These are phyloP conservation scores for Cynopterus sphinx DNA, from an alignment of 2,797 vertebrate genomes.

Conservation along the genomic window DNA sequence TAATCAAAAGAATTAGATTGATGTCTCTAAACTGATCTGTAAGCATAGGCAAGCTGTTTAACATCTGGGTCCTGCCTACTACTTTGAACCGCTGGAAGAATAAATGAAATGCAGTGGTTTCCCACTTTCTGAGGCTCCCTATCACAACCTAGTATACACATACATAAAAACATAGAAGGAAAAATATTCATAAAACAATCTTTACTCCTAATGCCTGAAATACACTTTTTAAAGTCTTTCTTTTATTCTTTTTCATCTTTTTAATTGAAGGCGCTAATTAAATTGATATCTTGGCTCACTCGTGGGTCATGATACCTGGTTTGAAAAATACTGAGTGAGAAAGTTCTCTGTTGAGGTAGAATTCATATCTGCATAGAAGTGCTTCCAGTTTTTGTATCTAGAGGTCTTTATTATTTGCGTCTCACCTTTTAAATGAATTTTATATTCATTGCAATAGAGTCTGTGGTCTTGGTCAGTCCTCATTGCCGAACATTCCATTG, in stretches of 20 bases:
- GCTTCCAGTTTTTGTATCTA: not conserved
- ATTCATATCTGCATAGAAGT: not conserved
- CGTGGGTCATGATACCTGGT: not conserved
- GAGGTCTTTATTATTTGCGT: not conserved
- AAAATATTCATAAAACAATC: not conserved
- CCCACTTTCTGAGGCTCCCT: not conserved
- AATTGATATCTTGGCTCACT: not conserved
- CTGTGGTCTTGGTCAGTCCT: not conserved
- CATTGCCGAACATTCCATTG: not conserved
- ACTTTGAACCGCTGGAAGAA: not conserved
- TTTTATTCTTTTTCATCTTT: not conserved
- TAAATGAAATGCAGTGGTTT: not conserved
- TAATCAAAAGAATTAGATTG: not conserved
- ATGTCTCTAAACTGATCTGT: not conserved
- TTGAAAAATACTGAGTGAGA: not conserved
- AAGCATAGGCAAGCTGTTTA: not conserved
- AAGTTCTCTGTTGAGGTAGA: not conserved
- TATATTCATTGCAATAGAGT: not conserved
- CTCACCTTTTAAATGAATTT: constrained; percentile 45
- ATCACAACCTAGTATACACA: not conserved
- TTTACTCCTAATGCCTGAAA: not conserved
- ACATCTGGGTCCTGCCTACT: not conserved
- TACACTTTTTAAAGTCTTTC: not conserved
- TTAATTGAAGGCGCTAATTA: not conserved
- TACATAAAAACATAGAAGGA: not conserved